A percentile compares a stretch with the other conserved stretches of the same genome.
Conservation (phyloP, 2,113 vertebrate genomes). For the Paradoxurus hermaphroditus region DNA sequence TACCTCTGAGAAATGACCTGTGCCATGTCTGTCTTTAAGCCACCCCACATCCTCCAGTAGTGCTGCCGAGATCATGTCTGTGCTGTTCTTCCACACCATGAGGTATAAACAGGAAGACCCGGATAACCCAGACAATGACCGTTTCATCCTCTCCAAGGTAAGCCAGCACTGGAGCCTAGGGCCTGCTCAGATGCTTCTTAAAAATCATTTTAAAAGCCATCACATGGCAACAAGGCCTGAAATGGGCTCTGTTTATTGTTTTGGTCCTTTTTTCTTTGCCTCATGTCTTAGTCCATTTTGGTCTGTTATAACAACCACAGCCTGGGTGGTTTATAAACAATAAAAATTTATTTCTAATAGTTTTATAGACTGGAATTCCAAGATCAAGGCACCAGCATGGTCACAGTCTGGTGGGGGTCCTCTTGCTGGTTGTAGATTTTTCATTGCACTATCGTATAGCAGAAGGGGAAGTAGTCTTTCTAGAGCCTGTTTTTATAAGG, state of each 20-base stretch:
- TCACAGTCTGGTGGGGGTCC: background rate
- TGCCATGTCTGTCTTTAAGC: constrained; percentile 81
- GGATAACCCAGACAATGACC: constrained; percentile 86
- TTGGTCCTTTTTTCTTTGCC: background rate
- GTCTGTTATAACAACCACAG: background rate
- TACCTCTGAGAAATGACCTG: background rate
- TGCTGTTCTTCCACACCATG: constrained; percentile 91
- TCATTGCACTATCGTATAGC: background rate
- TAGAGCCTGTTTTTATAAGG: background rate
- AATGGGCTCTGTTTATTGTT: background rate
- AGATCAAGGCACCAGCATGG: background rate
- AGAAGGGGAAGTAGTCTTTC: background rate
- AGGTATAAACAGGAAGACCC: constrained; percentile 86
- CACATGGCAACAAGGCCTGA: background rate
- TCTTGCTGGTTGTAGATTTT: background rate
- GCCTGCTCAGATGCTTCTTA: background rate
- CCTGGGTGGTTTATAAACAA: background rate
- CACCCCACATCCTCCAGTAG: constrained; percentile 90
- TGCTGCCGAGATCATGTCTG: constrained; percentile 90
- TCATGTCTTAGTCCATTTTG: background rate
- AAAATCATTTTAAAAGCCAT: background rate
- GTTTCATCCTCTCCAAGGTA: constrained; percentile 92
- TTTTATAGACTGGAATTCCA: background rate
- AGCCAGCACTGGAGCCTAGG: background rate
- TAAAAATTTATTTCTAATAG: background rate